Percentiles rank a stretch among this genome's conserved stretches.
phyloP scores from a whole-genome alignment of 2,888 invertebrate genomes.

The Platycnemis pennipes region DNA sequence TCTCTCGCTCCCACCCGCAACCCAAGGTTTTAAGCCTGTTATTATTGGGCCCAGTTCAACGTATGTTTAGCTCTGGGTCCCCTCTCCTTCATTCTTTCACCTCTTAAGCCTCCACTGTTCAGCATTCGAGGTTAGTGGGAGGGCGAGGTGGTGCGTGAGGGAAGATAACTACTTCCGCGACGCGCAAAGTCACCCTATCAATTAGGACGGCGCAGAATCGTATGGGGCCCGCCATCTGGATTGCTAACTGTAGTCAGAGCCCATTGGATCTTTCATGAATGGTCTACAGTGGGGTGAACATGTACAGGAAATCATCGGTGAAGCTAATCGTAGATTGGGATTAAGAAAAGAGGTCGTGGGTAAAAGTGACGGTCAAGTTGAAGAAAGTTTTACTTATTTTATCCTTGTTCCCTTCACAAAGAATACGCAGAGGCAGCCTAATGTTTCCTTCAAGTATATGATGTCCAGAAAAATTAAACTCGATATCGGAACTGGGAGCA shows the following conservation, averaged over 20 bases:
- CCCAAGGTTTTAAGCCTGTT: neutral
- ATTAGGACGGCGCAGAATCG: neutral
- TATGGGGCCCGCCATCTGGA: neutral
- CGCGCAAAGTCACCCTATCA: neutral
- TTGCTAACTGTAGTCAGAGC: neutral
- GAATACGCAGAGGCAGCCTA: too few relatives aligned
- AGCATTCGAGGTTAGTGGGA: neutral
- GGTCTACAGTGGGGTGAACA: neutral
- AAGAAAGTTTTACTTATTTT: too few relatives aligned
- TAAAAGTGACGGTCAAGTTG: too few relatives aligned
- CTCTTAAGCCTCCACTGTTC: neutral
- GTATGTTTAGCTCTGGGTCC: neutral
- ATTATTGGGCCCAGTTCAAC: neutral
- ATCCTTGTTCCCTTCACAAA: too few relatives aligned
- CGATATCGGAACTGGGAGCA: too few relatives aligned
- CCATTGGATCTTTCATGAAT: neutral
- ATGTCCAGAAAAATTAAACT: too few relatives aligned
- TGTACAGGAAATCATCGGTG: too few relatives aligned
- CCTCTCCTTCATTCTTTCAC: neutral
- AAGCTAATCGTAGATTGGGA: too few relatives aligned
- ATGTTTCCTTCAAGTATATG: too few relatives aligned
- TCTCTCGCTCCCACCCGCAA: neutral
- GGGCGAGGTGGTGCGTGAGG: neutral
- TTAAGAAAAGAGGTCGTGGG: too few relatives aligned
- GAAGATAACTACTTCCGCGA: neutral